Evolutionary conservation across 2,113 vertebrate genomes (phyloP).

Genomic region (Tricholaema leucomelas): DNA sequence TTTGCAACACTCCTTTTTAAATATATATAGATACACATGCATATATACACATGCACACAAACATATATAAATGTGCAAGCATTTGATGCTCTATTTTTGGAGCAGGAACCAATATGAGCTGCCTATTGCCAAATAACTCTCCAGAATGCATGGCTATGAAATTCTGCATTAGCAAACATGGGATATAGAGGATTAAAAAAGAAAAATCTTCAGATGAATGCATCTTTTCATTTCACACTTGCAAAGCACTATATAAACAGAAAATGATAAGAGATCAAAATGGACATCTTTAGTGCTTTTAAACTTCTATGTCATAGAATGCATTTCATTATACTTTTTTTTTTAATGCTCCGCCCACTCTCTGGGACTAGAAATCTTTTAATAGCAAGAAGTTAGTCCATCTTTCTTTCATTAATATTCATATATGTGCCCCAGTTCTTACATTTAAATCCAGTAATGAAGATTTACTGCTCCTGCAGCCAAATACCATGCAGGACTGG

Average conservation of each 20-base stretch:
- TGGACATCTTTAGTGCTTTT: not conserved
- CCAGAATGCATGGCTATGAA: not conserved
- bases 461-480: not conserved
- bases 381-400: constrained; percentile 60
- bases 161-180: not conserved
- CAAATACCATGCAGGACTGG: not conserved
- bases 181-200: not conserved
- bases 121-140: not conserved
- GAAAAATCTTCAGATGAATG: not conserved
- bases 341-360: constrained; percentile 23
- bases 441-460: constrained; percentile 15
- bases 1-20: not conserved
- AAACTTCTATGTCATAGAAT: not conserved
- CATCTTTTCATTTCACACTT: not conserved
- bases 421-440: constrained; percentile 51
- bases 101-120: not conserved
- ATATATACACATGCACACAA: not conserved
- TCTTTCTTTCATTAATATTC: constrained; percentile 65
- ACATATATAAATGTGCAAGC: not conserved
- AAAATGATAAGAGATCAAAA: constrained; percentile 7
- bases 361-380: constrained; percentile 37
- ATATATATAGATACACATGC: not conserved
- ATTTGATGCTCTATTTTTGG: constrained; percentile 31
- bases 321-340: constrained; percentile 22
- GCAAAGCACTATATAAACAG: not conserved